phyloP scores from a whole-genome alignment of 2,113 vertebrate genomes.

The Lates calcarifer region DNA sequence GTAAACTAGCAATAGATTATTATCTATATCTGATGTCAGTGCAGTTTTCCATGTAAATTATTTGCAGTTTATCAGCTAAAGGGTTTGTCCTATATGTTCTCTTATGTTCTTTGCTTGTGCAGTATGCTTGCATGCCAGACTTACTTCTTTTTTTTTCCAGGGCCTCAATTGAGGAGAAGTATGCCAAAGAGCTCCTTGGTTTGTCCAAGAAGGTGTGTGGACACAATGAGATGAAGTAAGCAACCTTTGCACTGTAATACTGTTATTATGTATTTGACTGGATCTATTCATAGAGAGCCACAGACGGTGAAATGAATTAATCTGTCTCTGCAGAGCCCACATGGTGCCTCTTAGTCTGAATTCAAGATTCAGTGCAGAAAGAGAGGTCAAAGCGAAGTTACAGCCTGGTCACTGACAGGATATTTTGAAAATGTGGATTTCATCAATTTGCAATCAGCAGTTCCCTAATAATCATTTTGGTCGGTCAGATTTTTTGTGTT shows the following conservation, averaged over 20 bases:
- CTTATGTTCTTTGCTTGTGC: neutral
- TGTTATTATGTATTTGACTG: neutral
- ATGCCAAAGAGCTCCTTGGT: slow-evolving; percentile 93
- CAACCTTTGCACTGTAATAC: neutral
- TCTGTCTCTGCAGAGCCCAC: slow-evolving; percentile 1
- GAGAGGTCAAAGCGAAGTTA: neutral
- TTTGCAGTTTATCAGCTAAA: neutral
- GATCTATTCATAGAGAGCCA: neutral
- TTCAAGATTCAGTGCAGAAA: neutral
- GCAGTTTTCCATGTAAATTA: neutral
- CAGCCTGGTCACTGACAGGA: neutral
- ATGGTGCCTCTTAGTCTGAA: neutral
- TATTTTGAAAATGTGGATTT: no score
- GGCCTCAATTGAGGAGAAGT: slow-evolving; percentile 93
- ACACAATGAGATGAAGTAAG: slow-evolving; percentile 95
- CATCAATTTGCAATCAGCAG: neutral
- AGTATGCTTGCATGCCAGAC: neutral
- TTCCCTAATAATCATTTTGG: neutral
- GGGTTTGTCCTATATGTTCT: neutral
- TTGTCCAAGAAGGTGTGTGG: slow-evolving; percentile 94
- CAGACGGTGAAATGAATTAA: neutral
- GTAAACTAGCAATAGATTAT: neutral
- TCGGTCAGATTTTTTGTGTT: neutral
- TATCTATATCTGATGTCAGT: neutral
- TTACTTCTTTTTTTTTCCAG: slow-evolving; percentile 69